Conservation (phyloP, 2,113 vertebrate species). For the Manacus vitellinus region DNA sequence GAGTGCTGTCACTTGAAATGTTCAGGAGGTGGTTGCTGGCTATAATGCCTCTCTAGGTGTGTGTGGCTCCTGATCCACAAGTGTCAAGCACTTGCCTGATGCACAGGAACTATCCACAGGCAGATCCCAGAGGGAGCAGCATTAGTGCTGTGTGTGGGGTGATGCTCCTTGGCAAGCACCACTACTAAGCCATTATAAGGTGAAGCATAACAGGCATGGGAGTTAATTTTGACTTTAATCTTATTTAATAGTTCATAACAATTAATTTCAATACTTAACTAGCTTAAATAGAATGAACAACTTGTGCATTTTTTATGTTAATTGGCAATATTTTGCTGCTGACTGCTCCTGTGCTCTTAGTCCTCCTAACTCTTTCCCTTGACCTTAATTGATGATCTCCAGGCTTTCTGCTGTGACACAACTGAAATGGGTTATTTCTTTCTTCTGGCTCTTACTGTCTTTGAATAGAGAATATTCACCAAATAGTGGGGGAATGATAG, state of each 20-base stretch:
- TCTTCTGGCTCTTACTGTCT: neutral
- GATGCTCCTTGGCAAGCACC: neutral
- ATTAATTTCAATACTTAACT: slow-evolving; percentile 42
- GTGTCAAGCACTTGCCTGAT: neutral
- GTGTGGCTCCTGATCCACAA: neutral
- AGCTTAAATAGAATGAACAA: slow-evolving; percentile 28
- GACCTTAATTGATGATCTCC: neutral
- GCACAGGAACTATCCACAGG: fast-evolving
- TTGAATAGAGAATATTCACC: neutral
- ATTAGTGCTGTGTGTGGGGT: fast-evolving
- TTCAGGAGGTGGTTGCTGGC: neutral
- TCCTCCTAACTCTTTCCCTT: neutral
- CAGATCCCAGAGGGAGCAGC: neutral
- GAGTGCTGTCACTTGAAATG: neutral
- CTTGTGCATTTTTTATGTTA: neutral
- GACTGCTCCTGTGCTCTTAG: slow-evolving; percentile 7
- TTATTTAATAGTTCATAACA: slow-evolving; percentile 49
- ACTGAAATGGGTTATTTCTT: neutral
- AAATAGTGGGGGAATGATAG: neutral
- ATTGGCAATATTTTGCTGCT: slow-evolving; percentile 52
- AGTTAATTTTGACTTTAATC: slow-evolving; percentile 39
- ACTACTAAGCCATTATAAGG: neutral
- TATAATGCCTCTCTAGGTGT: neutral
- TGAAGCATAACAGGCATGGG: neutral
- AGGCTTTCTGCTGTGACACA: neutral